A percentile compares a stretch with the other conserved stretches of the same genome.
Conservation (phyloP, 2,113 vertebrate genomes). For the Malaclemys terrapin region DNA sequence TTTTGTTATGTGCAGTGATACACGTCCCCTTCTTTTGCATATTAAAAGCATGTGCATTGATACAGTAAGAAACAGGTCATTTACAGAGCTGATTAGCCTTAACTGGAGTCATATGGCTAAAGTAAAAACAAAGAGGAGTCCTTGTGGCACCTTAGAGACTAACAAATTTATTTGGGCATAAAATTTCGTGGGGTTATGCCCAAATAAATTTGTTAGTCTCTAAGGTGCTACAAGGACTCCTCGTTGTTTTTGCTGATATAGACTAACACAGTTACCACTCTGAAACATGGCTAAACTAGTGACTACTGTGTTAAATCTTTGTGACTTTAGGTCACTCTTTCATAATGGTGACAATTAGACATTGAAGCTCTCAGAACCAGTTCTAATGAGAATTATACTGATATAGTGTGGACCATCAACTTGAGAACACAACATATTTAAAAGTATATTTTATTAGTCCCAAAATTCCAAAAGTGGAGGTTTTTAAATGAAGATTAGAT, state of each 20-base stretch:
- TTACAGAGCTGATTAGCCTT: neutral
- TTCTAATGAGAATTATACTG: neutral
- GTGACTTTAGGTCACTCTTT: neutral
- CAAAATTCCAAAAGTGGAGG: neutral
- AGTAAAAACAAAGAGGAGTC: too few relatives aligned
- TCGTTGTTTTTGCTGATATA: too few relatives aligned
- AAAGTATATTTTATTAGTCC: neutral
- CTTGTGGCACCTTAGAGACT: too few relatives aligned
- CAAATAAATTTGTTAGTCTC: too few relatives aligned
- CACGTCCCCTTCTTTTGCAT: neutral
- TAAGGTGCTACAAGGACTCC: too few relatives aligned
- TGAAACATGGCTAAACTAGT: neutral
- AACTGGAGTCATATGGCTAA: neutral
- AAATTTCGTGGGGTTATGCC: too few relatives aligned
- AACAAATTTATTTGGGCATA: too few relatives aligned
- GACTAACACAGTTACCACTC: too few relatives aligned
- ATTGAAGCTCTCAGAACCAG: neutral
- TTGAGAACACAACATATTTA: neutral
- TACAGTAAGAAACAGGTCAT: too few relatives aligned
- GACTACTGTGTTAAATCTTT: neutral
- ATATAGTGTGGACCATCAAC: neutral
- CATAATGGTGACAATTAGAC: neutral
- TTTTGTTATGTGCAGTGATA: neutral
- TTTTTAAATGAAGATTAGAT: neutral
- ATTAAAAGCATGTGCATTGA: neutral